These are phyloP conservation scores for Melanerpes aurifrons DNA, from an alignment of 2,113 vertebrate genomes.

Conservation along the genomic window DNA sequence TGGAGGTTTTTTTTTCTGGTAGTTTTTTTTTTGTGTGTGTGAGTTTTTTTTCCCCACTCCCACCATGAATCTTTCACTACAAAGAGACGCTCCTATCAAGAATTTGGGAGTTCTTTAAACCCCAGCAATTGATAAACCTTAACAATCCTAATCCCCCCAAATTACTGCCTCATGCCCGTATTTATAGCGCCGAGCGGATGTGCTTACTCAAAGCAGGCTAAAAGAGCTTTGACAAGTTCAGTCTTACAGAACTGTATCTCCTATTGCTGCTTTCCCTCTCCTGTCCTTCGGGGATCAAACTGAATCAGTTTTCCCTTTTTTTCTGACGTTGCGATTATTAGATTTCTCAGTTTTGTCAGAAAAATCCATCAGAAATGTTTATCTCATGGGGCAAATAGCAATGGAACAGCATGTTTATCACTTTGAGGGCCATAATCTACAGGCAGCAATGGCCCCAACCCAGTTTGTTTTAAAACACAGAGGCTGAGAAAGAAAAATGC, in stretches of 20 bases:
- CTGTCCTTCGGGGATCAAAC: constrained; percentile 74
- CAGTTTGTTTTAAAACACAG: constrained; percentile 68
- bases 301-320: constrained; percentile 80
- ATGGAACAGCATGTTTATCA: constrained; percentile 80
- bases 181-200: constrained; percentile 77
- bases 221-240: constrained; percentile 75
- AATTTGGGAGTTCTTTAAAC: constrained; percentile 84
- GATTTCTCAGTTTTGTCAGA: constrained; percentile 81
- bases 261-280: constrained; percentile 68
- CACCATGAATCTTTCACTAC: constrained; percentile 87
- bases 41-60: constrained; percentile 40
- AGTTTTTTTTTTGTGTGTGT: too few species aligned
- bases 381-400: constrained; percentile 81
- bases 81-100: constrained; percentile 82
- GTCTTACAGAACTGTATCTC: constrained; percentile 70
- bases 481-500: constrained; percentile 64
- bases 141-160: constrained; percentile 85
- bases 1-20: constrained; percentile 36
- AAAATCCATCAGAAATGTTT: constrained; percentile 81
- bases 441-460: constrained; percentile 69
- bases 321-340: constrained; percentile 79
- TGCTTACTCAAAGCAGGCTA: constrained; percentile 75
- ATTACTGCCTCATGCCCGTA: constrained; percentile 80
- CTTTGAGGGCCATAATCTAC: constrained; percentile 73
- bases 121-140: constrained; percentile 81